Conservation (phyloP, 2,888 invertebrate species). For the Melanophora roralis region DNA sequence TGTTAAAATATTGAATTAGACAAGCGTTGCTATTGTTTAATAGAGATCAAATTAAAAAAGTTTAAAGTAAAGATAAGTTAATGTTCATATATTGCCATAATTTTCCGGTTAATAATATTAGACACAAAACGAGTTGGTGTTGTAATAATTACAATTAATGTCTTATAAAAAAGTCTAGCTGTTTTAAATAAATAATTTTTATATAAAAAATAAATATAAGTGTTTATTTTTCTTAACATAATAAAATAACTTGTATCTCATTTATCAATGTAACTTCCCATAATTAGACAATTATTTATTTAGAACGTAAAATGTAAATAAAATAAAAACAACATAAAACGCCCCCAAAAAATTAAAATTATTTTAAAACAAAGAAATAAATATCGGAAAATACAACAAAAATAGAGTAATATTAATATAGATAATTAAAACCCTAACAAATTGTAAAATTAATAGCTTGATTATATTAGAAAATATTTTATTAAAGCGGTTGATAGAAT, state of each 20-base stretch:
- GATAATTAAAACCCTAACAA: constrained; percentile 5
- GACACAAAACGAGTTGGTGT: constrained; percentile 21
- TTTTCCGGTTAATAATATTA: neutral
- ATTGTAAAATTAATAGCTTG: constrained; percentile 24
- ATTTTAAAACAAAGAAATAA: constrained; percentile 3
- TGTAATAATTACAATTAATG: neutral
- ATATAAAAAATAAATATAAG: neutral
- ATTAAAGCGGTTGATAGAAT: too few relatives aligned
- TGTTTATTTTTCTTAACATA: neutral
- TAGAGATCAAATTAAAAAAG: too few relatives aligned
- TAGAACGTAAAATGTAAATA: constrained; percentile 45
- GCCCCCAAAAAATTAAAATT: constrained; percentile 42
- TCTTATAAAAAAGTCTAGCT: too few relatives aligned
- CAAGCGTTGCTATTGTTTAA: too few relatives aligned
- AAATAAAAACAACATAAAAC: constrained; percentile 36
- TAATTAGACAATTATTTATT: constrained; percentile 51
- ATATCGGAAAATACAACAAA: neutral
- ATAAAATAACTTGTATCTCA: constrained; percentile 12
- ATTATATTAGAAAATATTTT: constrained; percentile 4
- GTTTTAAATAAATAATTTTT: neutral
- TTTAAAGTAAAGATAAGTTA: too few relatives aligned
- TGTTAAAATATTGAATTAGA: too few relatives aligned
- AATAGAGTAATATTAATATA: neutral
- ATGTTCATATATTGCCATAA: too few relatives aligned
- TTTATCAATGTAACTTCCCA: constrained; percentile 49